phyloP scores from a whole-genome alignment of 2,797 vertebrate species.

The Chaetodon trifasciatus region DNA sequence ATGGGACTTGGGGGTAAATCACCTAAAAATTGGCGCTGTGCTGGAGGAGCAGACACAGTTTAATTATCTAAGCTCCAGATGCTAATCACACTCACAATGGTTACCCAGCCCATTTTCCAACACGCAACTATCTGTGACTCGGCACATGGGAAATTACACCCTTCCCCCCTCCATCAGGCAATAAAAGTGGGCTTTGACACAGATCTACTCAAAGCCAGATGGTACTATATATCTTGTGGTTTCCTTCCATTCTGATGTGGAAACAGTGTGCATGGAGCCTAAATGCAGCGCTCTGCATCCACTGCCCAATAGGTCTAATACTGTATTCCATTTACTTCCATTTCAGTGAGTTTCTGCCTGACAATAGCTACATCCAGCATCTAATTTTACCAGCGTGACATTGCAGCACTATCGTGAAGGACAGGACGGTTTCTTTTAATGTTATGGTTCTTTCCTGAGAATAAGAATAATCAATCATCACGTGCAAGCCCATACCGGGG shows the following conservation, averaged over 20 bases:
- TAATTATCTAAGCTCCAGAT: constrained; percentile 81
- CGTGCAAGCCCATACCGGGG: not conserved
- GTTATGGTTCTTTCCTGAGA: constrained; percentile 25
- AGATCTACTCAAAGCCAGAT: constrained; percentile 82
- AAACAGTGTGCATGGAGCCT: constrained; percentile 54
- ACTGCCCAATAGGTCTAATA: constrained; percentile 57
- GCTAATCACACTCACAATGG: constrained; percentile 78
- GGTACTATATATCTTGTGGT: constrained; percentile 77
- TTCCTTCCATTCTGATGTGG: constrained; percentile 74
- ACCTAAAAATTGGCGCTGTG: constrained; percentile 41
- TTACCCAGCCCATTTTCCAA: constrained; percentile 77
- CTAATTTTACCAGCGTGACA: constrained; percentile 71
- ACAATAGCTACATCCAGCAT: constrained; percentile 69
- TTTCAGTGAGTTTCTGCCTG: constrained; percentile 71
- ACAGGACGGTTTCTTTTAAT: constrained; percentile 39
- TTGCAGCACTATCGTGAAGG: constrained; percentile 45
- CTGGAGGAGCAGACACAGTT: constrained; percentile 62
- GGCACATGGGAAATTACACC: constrained; percentile 80
- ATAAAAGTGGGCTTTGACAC: constrained; percentile 83
- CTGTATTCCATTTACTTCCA: constrained; percentile 65
- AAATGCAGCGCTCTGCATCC: constrained; percentile 50
- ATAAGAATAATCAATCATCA: constrained; percentile 44
- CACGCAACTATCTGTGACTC: constrained; percentile 80
- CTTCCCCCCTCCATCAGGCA: constrained; percentile 71
- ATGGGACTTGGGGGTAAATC: constrained; percentile 46